Evolutionary conservation across 2,888 invertebrate species (phyloP).

Genomic region (Petrolisthes cinctipes): DNA sequence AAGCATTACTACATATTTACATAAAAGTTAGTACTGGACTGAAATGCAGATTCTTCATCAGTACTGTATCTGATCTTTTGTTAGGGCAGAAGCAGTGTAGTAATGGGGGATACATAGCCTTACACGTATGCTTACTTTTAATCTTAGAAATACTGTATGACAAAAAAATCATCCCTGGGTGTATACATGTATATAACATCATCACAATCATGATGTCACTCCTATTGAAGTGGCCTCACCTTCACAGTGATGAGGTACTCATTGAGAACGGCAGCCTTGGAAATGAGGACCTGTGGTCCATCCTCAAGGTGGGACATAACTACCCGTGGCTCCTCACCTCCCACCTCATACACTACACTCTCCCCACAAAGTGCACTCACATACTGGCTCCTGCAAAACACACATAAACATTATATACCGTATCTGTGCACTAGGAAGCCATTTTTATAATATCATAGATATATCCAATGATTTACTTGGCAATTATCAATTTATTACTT

Average conservation of each 20-base stretch:
- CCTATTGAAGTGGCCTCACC: slow-evolving; percentile 25
- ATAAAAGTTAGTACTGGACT: too few species aligned
- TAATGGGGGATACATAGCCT: too few species aligned
- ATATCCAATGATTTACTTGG: too few species aligned
- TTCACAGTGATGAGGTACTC: slow-evolving; percentile 59
- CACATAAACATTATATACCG: not conserved
- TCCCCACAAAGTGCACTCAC: slow-evolving; percentile 54
- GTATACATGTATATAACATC: not conserved
- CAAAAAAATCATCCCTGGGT: not conserved
- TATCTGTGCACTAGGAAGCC: not conserved
- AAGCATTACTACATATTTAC: not conserved
- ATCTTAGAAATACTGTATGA: not conserved
- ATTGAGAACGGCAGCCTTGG: slow-evolving; percentile 51
- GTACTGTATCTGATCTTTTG: too few species aligned
- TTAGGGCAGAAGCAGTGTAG: too few species aligned
- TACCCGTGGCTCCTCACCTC: slow-evolving; percentile 55
- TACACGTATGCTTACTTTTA: not conserved
- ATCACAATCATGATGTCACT: not conserved
- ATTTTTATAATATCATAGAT: not conserved
- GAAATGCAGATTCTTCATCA: too few species aligned
- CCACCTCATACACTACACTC: slow-evolving; percentile 52
- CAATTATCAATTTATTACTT: too few species aligned
- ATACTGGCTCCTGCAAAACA: slow-evolving; percentile 36
- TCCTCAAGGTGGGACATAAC: slow-evolving; percentile 54
- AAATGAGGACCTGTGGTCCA: slow-evolving; percentile 47